Base-by-base conservation (phyloP, 1,140 invertebrate genomes). In the Hirudo medicinalis region DNA sequence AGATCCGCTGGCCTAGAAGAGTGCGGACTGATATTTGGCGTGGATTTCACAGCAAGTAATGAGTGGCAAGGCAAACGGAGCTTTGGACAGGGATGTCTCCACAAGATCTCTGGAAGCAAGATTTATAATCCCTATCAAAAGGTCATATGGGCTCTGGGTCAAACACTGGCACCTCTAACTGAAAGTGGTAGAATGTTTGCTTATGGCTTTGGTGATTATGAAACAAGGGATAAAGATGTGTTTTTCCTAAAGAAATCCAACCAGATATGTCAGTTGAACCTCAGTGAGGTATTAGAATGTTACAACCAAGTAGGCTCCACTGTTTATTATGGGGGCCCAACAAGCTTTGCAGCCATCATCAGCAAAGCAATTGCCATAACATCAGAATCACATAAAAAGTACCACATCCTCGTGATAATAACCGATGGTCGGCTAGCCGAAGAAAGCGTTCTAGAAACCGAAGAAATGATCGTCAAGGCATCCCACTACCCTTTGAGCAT, bases 11-110 rank as follows among this genome's bases (percentile, higher is more conserved):
- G 83, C n/a, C 75, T 84, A 13, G 81, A 82, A 67, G 78, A 76
- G 9, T 83, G 81, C 72, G 81, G 82, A 71, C 73, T 84, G 49
- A 80, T 82, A 25, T 77, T 82, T 70, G 84, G 84, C 0, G 78
- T 85, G 36, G 84, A 85, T 77, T 85, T 85, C 76, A 85, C 83
- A 27, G 85, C 85, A 29, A 83, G 82, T 73, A 85, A 85, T 75
- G 84, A 85, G 74, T 85, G 84, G 80, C 84, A 85, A 75, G 84
- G 84, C 22, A 76, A 84, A 43, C 80, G 81, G 67, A 83, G 80
- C 9, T 85, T 85, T 73, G 74, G 74, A 68, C 80, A 83, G 17
- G 76, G 81, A 22, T 80, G 80, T 71, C 74, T 84, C 9, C 83
- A 84, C 73, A 78, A 76, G 32, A 75, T 83, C 2, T 71, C 80